Base-by-base conservation (phyloP, 2,113 vertebrate genomes). In the Semicossyphus pulcher region DNA sequence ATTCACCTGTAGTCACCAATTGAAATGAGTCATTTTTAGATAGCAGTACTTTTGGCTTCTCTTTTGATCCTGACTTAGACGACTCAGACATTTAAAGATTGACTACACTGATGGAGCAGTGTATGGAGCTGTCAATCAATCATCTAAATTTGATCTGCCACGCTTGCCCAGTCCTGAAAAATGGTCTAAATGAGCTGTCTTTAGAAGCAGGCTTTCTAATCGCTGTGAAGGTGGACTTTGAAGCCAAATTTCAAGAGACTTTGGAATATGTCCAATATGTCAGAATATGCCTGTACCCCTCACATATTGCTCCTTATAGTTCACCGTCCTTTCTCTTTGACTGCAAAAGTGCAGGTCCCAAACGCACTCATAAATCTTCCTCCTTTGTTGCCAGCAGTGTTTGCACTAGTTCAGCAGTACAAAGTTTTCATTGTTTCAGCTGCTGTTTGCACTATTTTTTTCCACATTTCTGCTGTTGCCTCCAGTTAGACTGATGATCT, bases 351-450 rank as follows among this genome's bases (percentile, higher is more conserved):
- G 48, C 45, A 28, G 26, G 58, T 68, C 48, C 62, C 48, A 31
- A 68, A 81, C 59, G 57, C 51, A 34, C 59, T 83, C 80, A 56
- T 91, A 87, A 88, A 81, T 85, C 86, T 65, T 57, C 56, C 51
- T 59, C 53, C 56, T 69, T 78, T 78, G 63, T 87, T 78, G 78
- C 84, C 75, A 82, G 36, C 47, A 41, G 48, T 84, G 59, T 84
- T 89, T 88, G 68, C 72, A 47, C 54, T 68, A 64, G 31, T 77
- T 66, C 37, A 81, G 72, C 56, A 77, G 77, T 44, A 89, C 81
- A 91, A 84, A 10, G 81, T 89, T 81, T 73, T 77, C 85, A 77
- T 86, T 91, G 86, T 90, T 86, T 87, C 32, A 71, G 79, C 78
- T 65, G 53, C 70, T 87, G 77, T 87, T 84, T 81, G 72, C 72